Base-by-base conservation (phyloP, 2,113 vertebrate species). In the Eulemur rufifrons region DNA sequence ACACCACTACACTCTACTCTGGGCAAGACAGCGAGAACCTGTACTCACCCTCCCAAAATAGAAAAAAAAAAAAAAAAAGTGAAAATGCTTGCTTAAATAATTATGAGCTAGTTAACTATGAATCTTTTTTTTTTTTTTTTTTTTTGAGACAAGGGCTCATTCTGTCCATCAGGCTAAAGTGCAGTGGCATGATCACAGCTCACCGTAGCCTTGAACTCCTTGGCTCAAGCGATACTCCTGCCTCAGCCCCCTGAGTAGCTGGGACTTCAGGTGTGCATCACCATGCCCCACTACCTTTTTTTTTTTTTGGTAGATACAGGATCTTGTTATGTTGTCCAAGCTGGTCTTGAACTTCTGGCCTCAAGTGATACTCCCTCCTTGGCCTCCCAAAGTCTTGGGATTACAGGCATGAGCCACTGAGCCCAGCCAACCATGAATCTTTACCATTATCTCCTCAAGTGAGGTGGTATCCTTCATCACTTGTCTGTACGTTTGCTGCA, bases 71-170 rank as follows among this genome's bases (percentile, higher is more conserved):
- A 39, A 76, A 95, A 86, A 69, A 47, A 83, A 37, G 10, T 78
- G 34, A 95, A 84, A 85, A 92, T 80, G 50, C 13, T 89, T 80
- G 42, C 32, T 88, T 91, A 84, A 76, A 83, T 78, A 86, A 77
- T 80, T 91, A 87, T 37, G 25, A 90, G 15, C 76, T 54, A 92
- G 61, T 54, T 63, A 63, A 63, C 25, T 27, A 11, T 63, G 25
- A 12, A 63, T 63, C 6, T 56, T 56, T 54, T 54, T 56, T 66
- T 37, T 69, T 56, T 56, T 56, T 56, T 56, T 66, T 37, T 69
- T 69, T 71, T 71, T 39, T 39, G 37, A 71, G 68, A 71, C 0
- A 11, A 37, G 23, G 37, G 39, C 37, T 71, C 12, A 21, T 37
- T 71, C 10, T 39, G 68, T 71, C 21, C 11, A 37, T 39, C 39